These are phyloP conservation scores for Suricata suricatta DNA, from an alignment of 2,113 vertebrate species.

Conservation along the genomic window DNA sequence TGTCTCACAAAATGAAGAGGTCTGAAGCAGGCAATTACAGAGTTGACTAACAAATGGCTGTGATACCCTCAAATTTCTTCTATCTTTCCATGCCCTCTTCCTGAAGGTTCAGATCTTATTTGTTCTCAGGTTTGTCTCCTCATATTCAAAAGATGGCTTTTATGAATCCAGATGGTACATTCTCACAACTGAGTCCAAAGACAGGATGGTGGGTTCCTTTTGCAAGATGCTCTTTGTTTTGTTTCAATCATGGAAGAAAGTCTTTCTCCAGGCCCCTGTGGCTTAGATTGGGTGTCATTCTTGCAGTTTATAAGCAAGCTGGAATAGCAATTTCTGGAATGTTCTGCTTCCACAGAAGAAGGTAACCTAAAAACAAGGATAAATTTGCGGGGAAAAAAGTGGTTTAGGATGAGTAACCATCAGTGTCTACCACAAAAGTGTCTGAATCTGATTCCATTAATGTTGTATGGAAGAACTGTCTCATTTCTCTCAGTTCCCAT, in stretches of 20 bases:
- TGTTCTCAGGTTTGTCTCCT: background rate
- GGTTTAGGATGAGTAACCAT: background rate
- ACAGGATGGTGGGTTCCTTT: background rate
- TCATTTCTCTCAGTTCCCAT: background rate
- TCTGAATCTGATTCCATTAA: background rate
- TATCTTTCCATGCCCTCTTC: background rate
- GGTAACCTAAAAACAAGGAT: background rate
- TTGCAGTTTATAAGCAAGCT: background rate
- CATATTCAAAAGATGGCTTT: background rate
- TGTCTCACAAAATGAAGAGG: background rate
- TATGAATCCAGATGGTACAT: background rate
- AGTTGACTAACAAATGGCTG: background rate
- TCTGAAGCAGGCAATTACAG: background rate
- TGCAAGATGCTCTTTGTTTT: background rate
- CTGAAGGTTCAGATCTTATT: background rate
- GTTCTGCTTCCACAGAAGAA: background rate
- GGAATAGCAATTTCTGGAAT: background rate
- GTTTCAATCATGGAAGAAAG: background rate
- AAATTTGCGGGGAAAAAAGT: background rate
- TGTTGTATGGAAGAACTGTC: background rate
- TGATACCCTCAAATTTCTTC: background rate
- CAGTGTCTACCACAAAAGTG: background rate
- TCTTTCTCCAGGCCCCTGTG: background rate
- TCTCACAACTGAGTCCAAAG: background rate
- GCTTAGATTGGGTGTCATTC: background rate